Evolutionary conservation across 2,797 vertebrate species (phyloP).

Genomic region (Hippopotamyrus pictus): DNA sequence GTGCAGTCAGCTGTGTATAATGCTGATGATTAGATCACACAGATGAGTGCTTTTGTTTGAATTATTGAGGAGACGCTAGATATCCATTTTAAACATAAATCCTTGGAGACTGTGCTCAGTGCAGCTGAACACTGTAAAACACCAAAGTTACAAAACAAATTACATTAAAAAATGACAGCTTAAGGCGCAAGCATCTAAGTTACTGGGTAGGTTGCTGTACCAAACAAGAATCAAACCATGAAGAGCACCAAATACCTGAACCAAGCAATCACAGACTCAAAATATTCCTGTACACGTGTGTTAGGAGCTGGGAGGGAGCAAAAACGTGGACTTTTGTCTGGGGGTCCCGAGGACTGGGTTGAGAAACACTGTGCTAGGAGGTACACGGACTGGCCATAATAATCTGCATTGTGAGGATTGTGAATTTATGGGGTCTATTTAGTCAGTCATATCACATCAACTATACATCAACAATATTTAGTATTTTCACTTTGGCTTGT

Average conservation of each 20-base stretch:
- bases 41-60: conserved; percentile 2
- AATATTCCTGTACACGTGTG: neutral
- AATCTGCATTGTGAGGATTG: neutral
- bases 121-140: neutral
- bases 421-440: neutral
- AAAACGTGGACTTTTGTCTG: neutral
- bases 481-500: neutral
- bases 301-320: neutral
- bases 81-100: neutral
- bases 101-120: neutral
- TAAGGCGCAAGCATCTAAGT: neutral
- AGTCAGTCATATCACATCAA: neutral
- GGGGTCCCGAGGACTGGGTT: neutral
- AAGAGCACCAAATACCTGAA: neutral
- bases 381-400: neutral
- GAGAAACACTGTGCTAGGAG: neutral
- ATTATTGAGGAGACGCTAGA: neutral
- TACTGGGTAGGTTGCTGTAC: neutral
- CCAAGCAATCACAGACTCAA: neutral
- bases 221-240: neutral
- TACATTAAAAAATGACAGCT: neutral
- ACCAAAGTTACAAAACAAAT: neutral
- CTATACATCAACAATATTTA: neutral
- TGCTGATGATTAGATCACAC: neutral
- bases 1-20: neutral